Percentiles rank a stretch among this genome's conserved stretches.
phyloP scores from a whole-genome alignment of 2,797 vertebrate genomes.

The Zenarchopterus dispar region DNA sequence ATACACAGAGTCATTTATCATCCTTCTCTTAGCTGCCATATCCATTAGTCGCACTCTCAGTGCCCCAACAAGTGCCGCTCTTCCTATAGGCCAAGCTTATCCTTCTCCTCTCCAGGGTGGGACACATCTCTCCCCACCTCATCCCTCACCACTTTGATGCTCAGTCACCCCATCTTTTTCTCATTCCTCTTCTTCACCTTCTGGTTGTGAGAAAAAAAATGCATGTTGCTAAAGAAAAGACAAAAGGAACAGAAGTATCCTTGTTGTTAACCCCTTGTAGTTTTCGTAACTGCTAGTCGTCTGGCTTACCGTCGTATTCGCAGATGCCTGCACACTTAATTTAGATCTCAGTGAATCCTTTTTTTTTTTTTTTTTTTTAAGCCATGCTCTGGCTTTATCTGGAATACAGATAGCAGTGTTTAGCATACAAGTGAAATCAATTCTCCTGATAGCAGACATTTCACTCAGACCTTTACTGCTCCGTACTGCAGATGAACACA shows the following conservation, averaged over 20 bases:
- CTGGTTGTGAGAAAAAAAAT: conserved; percentile 28
- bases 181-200: conserved; percentile 37
- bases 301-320: background rate
- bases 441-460: conserved; percentile 34
- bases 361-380: conserved; percentile 3
- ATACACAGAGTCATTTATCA: conserved; percentile 66
- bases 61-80: conserved; percentile 66
- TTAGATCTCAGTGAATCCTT: conserved; percentile 36
- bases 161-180: conserved; percentile 48
- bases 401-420: conserved; percentile 55
- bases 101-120: conserved; percentile 36
- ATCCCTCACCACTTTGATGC: conserved; percentile 56
- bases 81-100: conserved; percentile 70
- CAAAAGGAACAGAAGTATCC: conserved; percentile 17
- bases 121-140: conserved; percentile 36
- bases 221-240: conserved; percentile 21
- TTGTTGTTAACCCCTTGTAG: conserved; percentile 8
- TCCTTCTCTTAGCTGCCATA: conserved; percentile 71
- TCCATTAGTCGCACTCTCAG: conserved; percentile 74
- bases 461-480: conserved; percentile 41
- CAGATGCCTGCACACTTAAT: conserved; percentile 26
- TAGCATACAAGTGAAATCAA: conserved; percentile 36
- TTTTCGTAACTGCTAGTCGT: conserved; percentile 1
- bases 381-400: conserved; percentile 12
- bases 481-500: conserved; percentile 29